These are phyloP conservation scores for Clanis bilineata DNA, from an alignment of 2,888 invertebrate genomes.

Conservation along the genomic window DNA sequence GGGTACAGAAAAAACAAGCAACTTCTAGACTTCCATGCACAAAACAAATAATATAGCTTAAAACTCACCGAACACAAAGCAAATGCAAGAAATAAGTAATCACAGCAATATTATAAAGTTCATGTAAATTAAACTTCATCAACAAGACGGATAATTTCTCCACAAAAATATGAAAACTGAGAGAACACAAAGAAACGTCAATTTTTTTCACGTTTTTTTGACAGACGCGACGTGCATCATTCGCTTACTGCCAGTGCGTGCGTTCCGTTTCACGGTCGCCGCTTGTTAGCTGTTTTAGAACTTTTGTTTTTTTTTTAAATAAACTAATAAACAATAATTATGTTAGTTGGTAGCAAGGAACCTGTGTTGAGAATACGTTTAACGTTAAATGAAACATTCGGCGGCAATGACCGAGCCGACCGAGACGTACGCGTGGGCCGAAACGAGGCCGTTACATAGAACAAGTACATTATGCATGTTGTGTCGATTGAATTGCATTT, in stretches of 20 bases:
- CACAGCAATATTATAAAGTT: too few species aligned
- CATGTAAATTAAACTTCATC: slow-evolving; percentile 19
- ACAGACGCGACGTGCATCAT: slow-evolving; percentile 30
- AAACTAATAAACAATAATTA: slow-evolving; percentile 21
- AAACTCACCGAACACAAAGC: neutral
- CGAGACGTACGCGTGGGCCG: slow-evolving; percentile 58
- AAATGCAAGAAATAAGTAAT: neutral
- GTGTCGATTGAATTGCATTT: slow-evolving; percentile 61
- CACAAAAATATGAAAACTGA: slow-evolving; percentile 32
- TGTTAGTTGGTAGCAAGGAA: slow-evolving; percentile 33
- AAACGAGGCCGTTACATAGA: slow-evolving; percentile 63
- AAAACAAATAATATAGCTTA: neutral
- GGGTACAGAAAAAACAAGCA: neutral
- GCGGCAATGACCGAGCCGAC: slow-evolving; percentile 67
- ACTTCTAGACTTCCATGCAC: neutral
- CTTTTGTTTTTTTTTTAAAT: slow-evolving; percentile 15
- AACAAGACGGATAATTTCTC: slow-evolving; percentile 47
- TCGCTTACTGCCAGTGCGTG: slow-evolving; percentile 55
- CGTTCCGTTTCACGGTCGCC: slow-evolving; percentile 72
- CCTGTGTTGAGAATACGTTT: too few species aligned
- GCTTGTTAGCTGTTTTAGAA: slow-evolving; percentile 23
- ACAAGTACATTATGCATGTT: slow-evolving; percentile 49
- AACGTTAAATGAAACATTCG: slow-evolving; percentile 39
- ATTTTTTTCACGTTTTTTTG: slow-evolving; percentile 57
- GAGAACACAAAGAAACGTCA: slow-evolving; percentile 70